Evolutionary conservation across 2,113 vertebrate genomes (phyloP).

Genomic region (Vombatus ursinus): DNA sequence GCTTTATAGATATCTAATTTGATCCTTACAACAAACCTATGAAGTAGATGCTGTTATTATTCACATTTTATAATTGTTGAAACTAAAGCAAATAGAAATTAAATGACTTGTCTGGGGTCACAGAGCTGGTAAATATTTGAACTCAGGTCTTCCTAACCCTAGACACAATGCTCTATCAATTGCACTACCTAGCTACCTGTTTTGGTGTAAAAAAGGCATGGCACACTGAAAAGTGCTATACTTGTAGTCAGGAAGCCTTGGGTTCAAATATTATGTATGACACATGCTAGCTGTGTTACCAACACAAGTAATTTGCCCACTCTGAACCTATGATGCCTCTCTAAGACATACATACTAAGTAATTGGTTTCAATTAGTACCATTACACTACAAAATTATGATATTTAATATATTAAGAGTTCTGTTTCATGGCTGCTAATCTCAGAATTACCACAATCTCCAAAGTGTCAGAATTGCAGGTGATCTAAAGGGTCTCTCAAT

Average conservation of each 20-base stretch:
- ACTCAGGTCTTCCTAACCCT: neutral
- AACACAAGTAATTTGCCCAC: neutral
- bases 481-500: neutral
- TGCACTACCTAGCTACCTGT: neutral
- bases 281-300: neutral
- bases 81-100: neutral
- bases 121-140: neutral
- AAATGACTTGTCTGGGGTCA: neutral
- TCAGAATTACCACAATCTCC: neutral
- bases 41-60: neutral
- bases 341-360: neutral
- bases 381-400: neutral
- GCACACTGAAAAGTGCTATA: neutral
- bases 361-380: neutral
- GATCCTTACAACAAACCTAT: neutral
- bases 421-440: neutral
- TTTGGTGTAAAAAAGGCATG: neutral
- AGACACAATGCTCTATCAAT: neutral
- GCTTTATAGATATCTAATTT: neutral
- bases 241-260: neutral
- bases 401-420: neutral
- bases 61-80: neutral
- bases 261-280: neutral
- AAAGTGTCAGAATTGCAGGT: neutral
- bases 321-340: neutral